Percentiles rank a stretch among this genome's conserved stretches.
Evolutionary conservation across 2,113 vertebrate species (phyloP).

Genomic region (Pygoscelis antarcticus): DNA sequence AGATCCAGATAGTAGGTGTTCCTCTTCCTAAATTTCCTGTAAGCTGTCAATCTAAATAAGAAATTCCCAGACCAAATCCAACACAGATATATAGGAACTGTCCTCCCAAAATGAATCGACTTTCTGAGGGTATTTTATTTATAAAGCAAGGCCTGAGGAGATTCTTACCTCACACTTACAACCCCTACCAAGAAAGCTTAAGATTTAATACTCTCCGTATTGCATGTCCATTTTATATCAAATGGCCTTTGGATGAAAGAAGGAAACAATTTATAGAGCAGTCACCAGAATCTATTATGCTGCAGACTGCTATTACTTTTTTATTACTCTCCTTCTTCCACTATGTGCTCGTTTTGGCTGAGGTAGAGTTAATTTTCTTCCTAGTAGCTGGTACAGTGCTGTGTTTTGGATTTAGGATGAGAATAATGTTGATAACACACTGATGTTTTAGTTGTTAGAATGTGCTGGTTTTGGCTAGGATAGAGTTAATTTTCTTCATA

Average conservation of each 20-base stretch:
- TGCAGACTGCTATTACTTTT: background rate
- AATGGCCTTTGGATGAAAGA: background rate
- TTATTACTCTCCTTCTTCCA: background rate
- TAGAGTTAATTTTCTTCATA: no score
- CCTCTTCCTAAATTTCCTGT: background rate
- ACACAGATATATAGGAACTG: background rate
- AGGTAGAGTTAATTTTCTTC: no score
- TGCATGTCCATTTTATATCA: background rate
- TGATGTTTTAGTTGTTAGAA: no score
- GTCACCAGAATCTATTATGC: background rate
- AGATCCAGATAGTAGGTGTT: background rate
- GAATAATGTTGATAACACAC: no score
- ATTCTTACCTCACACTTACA: background rate
- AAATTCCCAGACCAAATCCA: background rate
- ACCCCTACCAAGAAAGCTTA: background rate
- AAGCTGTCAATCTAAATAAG: background rate
- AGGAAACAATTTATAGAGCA: background rate
- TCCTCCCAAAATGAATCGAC: background rate
- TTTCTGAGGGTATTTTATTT: background rate
- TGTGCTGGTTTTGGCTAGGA: no score
- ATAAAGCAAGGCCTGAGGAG: background rate
- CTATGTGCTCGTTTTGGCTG: no score
- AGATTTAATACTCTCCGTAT: background rate
- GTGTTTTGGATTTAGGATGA: no score
- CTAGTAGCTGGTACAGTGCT: no score